Percentiles rank a stretch among this genome's conserved stretches.
These are phyloP conservation scores for Athrips mouffetella DNA, from an alignment of 2,888 invertebrate species.

Conservation along the genomic window DNA sequence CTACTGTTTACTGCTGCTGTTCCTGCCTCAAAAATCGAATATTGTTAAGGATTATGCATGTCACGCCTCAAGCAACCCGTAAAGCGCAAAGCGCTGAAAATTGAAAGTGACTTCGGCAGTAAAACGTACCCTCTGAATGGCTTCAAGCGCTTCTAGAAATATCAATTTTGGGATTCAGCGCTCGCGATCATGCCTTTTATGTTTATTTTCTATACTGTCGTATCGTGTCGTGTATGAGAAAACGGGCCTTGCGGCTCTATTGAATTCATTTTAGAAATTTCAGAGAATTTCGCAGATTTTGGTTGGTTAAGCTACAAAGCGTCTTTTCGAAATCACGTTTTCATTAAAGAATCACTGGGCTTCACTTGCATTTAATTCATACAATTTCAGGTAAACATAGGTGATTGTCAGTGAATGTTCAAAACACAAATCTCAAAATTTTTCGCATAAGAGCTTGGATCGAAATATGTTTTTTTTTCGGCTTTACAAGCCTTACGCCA, in stretches of 20 bases:
- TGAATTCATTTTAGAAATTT: slow-evolving; percentile 11
- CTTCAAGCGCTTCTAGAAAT: slow-evolving; percentile 47
- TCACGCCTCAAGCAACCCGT: slow-evolving; percentile 61
- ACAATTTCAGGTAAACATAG: no score
- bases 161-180: slow-evolving; percentile 54
- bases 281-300: slow-evolving; percentile 1
- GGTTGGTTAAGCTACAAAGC: background rate
- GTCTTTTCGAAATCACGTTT: no score
- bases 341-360: no score
- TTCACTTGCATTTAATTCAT: no score
- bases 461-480: no score
- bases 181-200: slow-evolving; percentile 36
- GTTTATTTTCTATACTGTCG: slow-evolving; percentile 30
- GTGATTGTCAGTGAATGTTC: no score
- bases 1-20: background rate
- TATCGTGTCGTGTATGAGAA: slow-evolving; percentile 23
- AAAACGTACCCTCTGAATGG: slow-evolving; percentile 57
- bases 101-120: slow-evolving; percentile 73
- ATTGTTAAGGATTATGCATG: slow-evolving; percentile 52
- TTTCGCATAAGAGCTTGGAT: no score
- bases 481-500: no score
- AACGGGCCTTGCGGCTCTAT: slow-evolving; percentile 7
- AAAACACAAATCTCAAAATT: no score
- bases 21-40: background rate
- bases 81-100: slow-evolving; percentile 70